A percentile compares a stretch with the other conserved stretches of the same genome.
phyloP scores from a whole-genome alignment of 2,797 vertebrate genomes.

The Selene dorsalis region DNA sequence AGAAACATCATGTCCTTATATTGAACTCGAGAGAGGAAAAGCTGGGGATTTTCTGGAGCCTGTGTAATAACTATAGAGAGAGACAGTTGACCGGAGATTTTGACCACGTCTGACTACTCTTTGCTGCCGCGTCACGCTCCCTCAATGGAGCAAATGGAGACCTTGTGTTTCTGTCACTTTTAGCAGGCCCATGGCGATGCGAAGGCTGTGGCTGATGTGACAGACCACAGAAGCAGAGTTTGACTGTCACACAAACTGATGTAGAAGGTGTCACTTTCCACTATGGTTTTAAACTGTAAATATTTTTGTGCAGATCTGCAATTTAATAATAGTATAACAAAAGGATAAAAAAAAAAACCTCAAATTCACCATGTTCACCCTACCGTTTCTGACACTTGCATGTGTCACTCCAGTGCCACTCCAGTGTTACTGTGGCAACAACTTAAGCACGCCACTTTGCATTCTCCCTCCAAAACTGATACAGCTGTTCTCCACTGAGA shows the following conservation, averaged over 20 bases:
- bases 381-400: not conserved
- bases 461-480: conserved; percentile 34
- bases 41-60: conserved; percentile 7
- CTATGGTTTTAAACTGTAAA: not conserved
- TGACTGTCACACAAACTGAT: not conserved
- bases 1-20: not conserved
- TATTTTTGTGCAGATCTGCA: not conserved
- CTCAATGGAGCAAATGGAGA: not conserved
- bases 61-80: not conserved
- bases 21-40: not conserved
- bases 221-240: not conserved
- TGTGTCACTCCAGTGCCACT: conserved; percentile 29
- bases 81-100: not conserved
- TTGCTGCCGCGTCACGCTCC: not conserved
- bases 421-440: conserved; percentile 58
- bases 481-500: conserved; percentile 41
- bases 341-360: not conserved
- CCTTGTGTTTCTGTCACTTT: not conserved
- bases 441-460: conserved; percentile 33
- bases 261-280: conserved; percentile 1
- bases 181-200: not conserved
- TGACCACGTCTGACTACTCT: not conserved
- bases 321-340: not conserved
- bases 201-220: not conserved
- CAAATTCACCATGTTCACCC: too few species aligned